Evolutionary conservation across 2,113 vertebrate species (phyloP).

Genomic region (Gambusia holbrooki): DNA sequence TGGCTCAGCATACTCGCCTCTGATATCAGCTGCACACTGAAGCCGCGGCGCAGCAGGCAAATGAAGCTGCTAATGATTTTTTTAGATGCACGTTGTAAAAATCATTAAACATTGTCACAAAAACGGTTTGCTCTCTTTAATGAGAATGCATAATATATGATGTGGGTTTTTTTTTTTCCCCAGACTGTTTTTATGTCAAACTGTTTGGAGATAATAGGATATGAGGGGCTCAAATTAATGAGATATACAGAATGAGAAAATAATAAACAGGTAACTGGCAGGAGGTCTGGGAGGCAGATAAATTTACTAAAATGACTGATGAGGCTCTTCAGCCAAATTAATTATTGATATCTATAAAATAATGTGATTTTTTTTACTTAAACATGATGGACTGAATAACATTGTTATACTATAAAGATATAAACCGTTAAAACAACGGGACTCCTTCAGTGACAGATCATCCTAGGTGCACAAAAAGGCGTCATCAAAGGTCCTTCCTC

Average conservation of each 20-base stretch:
- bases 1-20: constrained; percentile 60
- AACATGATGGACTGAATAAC: not conserved
- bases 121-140: constrained; percentile 48
- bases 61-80: constrained; percentile 66
- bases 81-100: constrained; percentile 62
- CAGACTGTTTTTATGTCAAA: constrained; percentile 32
- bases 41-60: constrained; percentile 56
- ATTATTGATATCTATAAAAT: not conserved
- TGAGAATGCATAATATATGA: constrained; percentile 15
- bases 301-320: not conserved
- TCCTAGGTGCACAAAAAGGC: too few species aligned
- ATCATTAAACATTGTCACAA: constrained; percentile 65
- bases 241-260: constrained; percentile 5
- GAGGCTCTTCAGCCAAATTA: not conserved
- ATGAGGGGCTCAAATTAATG: constrained; percentile 52
- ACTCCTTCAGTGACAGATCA: too few species aligned
- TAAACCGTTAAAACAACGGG: not conserved
- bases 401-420: not conserved
- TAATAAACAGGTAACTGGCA: constrained; percentile 1
- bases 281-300: not conserved
- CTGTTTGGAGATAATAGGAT: constrained; percentile 54
- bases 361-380: not conserved
- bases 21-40: constrained; percentile 52
- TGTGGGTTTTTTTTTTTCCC: not conserved
- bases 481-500: too few species aligned